Conservation (phyloP, 2,797 vertebrate species). For the Hyperoplus immaculatus region DNA sequence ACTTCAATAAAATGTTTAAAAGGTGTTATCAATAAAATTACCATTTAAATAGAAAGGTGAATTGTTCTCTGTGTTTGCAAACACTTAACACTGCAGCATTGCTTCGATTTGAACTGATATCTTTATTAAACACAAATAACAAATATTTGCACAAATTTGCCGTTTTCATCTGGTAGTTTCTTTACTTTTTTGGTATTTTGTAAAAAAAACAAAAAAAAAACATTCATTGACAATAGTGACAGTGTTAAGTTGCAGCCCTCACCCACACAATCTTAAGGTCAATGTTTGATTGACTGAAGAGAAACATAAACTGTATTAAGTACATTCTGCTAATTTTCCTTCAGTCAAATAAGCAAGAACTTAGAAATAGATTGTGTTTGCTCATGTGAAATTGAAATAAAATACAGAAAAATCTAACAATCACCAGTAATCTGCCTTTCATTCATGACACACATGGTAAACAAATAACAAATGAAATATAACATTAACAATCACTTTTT, state of each 20-base stretch:
- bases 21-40: slow-evolving; percentile 87
- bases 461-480: not conserved
- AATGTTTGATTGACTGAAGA: not conserved
- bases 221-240: not conserved
- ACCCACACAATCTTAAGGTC: not conserved
- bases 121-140: not conserved
- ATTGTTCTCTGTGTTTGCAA: slow-evolving; percentile 23
- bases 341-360: not conserved
- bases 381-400: not conserved
- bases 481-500: not conserved
- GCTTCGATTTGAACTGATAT: not conserved
- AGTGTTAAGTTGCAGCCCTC: not conserved
- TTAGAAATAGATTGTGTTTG: not conserved
- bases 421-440: not conserved
- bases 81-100: not conserved
- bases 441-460: not conserved
- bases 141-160: not conserved
- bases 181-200: not conserved
- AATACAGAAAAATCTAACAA: not conserved
- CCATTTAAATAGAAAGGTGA: slow-evolving; percentile 77
- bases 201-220: not conserved
- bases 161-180: not conserved
- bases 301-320: not conserved
- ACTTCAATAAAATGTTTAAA: slow-evolving; percentile 86
- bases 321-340: not conserved